phyloP scores from a whole-genome alignment of 2,888 invertebrate species.

The Gisinianus flammeolus region DNA sequence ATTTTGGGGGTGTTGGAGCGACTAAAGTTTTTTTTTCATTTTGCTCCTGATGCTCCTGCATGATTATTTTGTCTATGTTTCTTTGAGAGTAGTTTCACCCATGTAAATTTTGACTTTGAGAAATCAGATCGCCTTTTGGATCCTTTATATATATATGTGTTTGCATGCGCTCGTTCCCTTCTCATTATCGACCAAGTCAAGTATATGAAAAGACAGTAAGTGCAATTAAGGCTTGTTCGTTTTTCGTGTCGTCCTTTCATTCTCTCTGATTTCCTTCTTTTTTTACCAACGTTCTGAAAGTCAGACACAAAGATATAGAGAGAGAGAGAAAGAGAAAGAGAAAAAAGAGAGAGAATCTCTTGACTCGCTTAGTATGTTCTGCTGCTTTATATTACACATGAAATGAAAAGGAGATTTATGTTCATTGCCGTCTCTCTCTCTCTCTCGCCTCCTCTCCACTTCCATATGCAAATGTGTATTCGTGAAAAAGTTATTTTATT shows the following conservation, averaged over 20 bases:
- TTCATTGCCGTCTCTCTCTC: neutral
- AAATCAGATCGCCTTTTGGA: neutral
- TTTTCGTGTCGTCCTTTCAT: conserved; percentile 11
- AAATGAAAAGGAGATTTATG: neutral
- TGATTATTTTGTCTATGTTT: neutral
- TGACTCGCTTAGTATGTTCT: neutral
- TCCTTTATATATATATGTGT: neutral
- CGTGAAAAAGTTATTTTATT: conserved; percentile 27
- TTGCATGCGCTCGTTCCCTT: neutral
- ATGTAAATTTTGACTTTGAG: neutral
- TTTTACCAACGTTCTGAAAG: too few relatives aligned
- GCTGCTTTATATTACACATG: neutral
- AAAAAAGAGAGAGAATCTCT: neutral
- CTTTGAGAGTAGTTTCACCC: neutral
- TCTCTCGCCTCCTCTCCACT: neutral
- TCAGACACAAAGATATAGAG: neutral
- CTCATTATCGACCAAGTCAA: conserved; percentile 28
- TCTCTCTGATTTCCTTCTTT: conserved; percentile 17
- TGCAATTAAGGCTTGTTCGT: conserved; percentile 27
- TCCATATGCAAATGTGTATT: neutral
- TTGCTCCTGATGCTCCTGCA: neutral
- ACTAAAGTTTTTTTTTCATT: too few relatives aligned
- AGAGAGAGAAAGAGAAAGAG: neutral
- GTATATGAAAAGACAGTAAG: conserved; percentile 25
- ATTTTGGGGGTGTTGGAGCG: too few relatives aligned